Percentiles rank a stretch among this genome's conserved stretches.
Evolutionary conservation across 2,888 invertebrate species (phyloP).

Genomic region (Troglohyphantes excavatus): DNA sequence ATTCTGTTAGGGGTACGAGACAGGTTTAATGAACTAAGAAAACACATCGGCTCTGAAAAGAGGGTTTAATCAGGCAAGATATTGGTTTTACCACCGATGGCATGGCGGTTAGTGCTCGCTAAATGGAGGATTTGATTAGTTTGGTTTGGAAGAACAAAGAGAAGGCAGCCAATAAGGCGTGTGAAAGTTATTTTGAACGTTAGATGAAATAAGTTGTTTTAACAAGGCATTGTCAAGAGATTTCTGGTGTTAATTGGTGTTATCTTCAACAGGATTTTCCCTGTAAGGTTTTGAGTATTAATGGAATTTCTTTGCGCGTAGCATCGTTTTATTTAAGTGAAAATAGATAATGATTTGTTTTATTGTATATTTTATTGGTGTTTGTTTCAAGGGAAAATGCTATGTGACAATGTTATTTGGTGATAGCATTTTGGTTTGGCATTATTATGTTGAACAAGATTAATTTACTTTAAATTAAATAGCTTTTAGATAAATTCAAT

Average conservation of each 20-base stretch:
- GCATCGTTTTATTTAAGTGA: too few relatives aligned
- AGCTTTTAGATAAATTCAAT: too few relatives aligned
- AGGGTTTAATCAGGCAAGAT: slow-evolving; percentile 33
- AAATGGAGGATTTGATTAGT: slow-evolving; percentile 25
- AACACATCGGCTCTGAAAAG: slow-evolving; percentile 19
- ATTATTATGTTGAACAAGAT: too few relatives aligned
- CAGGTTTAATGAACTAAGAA: slow-evolving; percentile 40
- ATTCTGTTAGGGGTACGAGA: neutral
- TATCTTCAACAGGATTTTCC: too few relatives aligned
- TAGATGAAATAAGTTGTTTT: neutral
- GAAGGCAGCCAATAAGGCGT: neutral
- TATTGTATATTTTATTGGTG: too few relatives aligned
- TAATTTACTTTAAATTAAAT: too few relatives aligned
- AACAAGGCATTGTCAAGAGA: neutral
- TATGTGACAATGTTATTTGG: too few relatives aligned
- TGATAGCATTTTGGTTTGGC: too few relatives aligned
- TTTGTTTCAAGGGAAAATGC: too few relatives aligned
- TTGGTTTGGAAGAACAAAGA: neutral
- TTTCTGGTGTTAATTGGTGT: neutral
- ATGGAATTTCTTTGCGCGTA: too few relatives aligned
- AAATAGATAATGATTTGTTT: too few relatives aligned
- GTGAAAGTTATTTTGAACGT: neutral
- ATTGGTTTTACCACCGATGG: slow-evolving; percentile 19
- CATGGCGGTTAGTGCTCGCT: neutral
- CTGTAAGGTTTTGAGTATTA: too few relatives aligned